These are phyloP conservation scores for Corapipo altera DNA, from an alignment of 2,113 vertebrate genomes.

Conservation along the genomic window DNA sequence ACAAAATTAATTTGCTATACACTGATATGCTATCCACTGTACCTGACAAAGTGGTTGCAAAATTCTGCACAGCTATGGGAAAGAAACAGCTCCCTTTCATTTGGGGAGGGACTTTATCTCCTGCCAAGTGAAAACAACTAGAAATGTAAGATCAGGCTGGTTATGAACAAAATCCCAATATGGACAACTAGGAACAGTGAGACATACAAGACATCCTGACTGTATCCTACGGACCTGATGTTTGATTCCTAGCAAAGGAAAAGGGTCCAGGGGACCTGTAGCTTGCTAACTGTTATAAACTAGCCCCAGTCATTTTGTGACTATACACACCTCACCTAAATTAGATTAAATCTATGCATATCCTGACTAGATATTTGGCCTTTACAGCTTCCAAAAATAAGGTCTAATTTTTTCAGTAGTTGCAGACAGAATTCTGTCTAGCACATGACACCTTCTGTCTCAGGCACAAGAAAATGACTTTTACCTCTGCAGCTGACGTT, in stretches of 20 bases:
- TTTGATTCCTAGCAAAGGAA: neutral
- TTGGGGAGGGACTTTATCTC: neutral
- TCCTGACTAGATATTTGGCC: neutral
- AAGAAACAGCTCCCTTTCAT: neutral
- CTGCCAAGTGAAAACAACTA: neutral
- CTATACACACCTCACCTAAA: neutral
- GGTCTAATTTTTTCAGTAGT: neutral
- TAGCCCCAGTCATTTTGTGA: neutral
- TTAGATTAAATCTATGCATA: neutral
- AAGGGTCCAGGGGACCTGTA: neutral
- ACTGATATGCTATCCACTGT: neutral
- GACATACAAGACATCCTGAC: neutral
- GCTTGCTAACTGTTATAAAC: neutral
- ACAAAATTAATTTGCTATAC: neutral
- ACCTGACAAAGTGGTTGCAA: neutral
- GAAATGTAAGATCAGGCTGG: neutral
- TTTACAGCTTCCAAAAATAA: neutral
- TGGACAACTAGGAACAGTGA: neutral
- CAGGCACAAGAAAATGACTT: neutral
- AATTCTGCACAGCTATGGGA: neutral
- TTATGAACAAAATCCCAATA: neutral
- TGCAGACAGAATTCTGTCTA: neutral
- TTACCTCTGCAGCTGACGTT: neutral
- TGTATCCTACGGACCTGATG: neutral
- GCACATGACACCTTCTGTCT: rapidly evolving